These are phyloP conservation scores for Sesamia inferens DNA, from an alignment of 2,888 invertebrate genomes.

Conservation along the genomic window DNA sequence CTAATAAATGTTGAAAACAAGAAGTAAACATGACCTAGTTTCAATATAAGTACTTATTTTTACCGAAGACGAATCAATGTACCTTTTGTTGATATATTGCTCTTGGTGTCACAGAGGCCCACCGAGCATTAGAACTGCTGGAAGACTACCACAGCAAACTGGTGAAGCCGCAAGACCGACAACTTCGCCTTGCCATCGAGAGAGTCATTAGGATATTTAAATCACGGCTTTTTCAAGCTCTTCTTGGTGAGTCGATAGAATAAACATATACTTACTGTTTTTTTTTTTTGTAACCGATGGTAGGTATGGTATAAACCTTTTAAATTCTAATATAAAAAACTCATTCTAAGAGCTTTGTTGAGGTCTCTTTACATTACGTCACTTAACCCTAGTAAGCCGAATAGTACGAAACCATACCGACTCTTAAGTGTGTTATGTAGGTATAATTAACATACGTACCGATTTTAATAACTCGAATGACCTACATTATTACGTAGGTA, in stretches of 20 bases:
- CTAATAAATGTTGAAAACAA: conserved; percentile 40
- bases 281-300: not conserved
- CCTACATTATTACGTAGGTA: conserved; percentile 15
- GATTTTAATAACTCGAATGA: conserved; percentile 35
- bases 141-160: conserved; percentile 99
- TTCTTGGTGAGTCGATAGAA: conserved; percentile 93
- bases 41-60: conserved; percentile 41
- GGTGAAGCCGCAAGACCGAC: conserved; percentile 97
- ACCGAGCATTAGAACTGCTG: conserved; percentile 98
- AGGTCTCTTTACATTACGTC: conserved; percentile 41
- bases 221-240: conserved; percentile 98
- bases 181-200: conserved; percentile 98
- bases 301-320: not conserved
- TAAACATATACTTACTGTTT: not conserved
- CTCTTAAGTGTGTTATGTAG: conserved; percentile 15
- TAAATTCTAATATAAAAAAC: conserved; percentile 18
- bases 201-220: conserved; percentile 99
- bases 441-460: not conserved
- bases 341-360: conserved; percentile 16
- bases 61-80: conserved; percentile 34
- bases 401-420: conserved; percentile 22
- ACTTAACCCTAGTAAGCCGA: conserved; percentile 33
- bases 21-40: conserved; percentile 60
- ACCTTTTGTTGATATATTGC: conserved; percentile 46
- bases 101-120: conserved; percentile 94